Conservation (phyloP, 2,113 vertebrate genomes). For the Poeciliopsis occidentalis region DNA sequence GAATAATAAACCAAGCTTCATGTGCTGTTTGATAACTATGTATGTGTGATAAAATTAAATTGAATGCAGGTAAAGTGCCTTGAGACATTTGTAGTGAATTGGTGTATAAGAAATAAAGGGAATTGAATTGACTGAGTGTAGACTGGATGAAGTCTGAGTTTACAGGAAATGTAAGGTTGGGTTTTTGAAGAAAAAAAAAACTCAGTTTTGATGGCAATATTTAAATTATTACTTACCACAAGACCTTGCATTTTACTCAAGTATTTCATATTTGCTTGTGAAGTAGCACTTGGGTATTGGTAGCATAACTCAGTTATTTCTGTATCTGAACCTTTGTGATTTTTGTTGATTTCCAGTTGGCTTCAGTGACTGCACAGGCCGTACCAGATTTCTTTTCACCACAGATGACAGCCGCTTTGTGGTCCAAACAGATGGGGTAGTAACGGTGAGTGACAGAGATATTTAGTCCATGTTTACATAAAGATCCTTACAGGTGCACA, state of each 20-base stretch:
- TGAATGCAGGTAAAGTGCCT: no score
- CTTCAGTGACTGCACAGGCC: conserved; percentile 66
- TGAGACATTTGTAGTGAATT: no score
- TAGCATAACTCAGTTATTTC: background rate
- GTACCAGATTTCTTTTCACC: conserved; percentile 24
- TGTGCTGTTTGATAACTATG: no score
- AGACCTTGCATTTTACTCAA: background rate
- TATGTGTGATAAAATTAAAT: no score
- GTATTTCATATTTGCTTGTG: no score
- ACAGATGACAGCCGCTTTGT: conserved; percentile 56
- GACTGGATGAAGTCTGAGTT: background rate
- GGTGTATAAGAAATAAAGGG: no score
- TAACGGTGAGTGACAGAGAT: conserved; percentile 56
- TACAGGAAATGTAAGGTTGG: background rate
- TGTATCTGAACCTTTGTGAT: background rate
- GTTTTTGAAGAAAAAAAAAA: background rate
- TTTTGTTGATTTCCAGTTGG: conserved; percentile 53
- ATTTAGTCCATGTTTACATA: background rate
- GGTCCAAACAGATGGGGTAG: conserved; percentile 54
- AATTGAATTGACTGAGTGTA: background rate
- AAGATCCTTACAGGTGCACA: background rate
- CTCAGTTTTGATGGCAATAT: background rate
- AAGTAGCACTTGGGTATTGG: no score
- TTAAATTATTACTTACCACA: background rate
- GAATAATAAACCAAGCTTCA: no score